Conservation (phyloP, 2,888 invertebrate species). For the Pinctada fucata region DNA sequence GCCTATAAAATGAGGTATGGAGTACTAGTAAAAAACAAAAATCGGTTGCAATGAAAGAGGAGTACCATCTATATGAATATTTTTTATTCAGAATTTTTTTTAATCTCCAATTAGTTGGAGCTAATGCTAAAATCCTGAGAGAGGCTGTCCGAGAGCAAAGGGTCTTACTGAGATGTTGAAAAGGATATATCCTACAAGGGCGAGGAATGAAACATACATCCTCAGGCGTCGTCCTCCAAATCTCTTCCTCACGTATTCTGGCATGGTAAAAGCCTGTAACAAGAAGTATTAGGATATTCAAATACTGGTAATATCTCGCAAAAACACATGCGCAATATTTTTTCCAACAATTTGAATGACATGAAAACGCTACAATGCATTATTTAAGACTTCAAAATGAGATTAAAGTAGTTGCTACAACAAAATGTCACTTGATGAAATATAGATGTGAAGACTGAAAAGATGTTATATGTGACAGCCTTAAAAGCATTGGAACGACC, state of each 20-base stretch:
- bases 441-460: no score
- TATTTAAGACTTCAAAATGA: neutral
- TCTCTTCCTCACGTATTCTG: slow-evolving; percentile 79
- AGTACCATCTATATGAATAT: no score
- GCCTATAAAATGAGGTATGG: slow-evolving; percentile 56
- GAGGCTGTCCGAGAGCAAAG: no score
- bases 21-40: no score
- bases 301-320: neutral
- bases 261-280: slow-evolving; percentile 79
- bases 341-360: neutral
- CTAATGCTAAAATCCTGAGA: no score
- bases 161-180: slow-evolving; percentile 79
- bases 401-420: no score
- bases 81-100: no score
- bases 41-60: no score
- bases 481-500: no score
- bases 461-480: no score
- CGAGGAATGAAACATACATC: slow-evolving; percentile 78
- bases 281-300: slow-evolving; percentile 14
- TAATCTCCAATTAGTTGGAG: no score
- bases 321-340: neutral
- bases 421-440: no score
- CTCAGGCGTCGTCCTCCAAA: slow-evolving; percentile 79
- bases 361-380: neutral
- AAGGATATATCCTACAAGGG: slow-evolving; percentile 79